Evolutionary conservation across 2,113 vertebrate genomes (phyloP).

Genomic region (Anoura caudifer): DNA sequence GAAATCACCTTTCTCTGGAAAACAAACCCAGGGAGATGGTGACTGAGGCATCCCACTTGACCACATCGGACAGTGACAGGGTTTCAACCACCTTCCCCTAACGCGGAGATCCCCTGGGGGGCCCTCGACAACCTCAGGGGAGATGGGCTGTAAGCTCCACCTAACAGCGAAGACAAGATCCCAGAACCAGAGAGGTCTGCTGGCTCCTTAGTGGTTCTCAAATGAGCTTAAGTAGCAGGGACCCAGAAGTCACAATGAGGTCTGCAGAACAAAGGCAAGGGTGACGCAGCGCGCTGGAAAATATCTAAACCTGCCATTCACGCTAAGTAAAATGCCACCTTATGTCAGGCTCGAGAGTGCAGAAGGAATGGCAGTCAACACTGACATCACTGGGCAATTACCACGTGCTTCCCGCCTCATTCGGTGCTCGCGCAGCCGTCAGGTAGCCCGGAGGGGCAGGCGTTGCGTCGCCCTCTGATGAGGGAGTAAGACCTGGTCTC

Average conservation of each 20-base stretch:
- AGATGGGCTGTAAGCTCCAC: neutral
- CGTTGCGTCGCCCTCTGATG: neutral
- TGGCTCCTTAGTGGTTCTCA: neutral
- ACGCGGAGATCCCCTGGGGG: neutral
- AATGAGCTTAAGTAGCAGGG: rapidly evolving
- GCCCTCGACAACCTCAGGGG: neutral
- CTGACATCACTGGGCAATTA: neutral
- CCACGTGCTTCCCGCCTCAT: neutral
- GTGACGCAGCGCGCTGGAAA: neutral
- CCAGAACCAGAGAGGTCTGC: neutral
- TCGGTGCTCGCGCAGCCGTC: no score
- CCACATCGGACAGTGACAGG: neutral
- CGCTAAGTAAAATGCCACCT: neutral
- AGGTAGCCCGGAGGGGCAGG: neutral
- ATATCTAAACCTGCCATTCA: neutral
- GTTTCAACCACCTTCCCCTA: neutral
- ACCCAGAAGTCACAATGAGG: no score
- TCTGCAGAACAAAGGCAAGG: neutral
- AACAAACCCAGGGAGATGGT: neutral
- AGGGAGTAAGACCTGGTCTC: neutral
- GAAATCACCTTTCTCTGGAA: conserved; percentile 94
- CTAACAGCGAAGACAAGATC: neutral
- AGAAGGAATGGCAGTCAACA: neutral
- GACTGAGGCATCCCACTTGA: neutral
- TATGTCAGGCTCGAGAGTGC: neutral